Base-by-base conservation (phyloP, 2,888 invertebrate genomes). In the Callinectes sapidus region DNA sequence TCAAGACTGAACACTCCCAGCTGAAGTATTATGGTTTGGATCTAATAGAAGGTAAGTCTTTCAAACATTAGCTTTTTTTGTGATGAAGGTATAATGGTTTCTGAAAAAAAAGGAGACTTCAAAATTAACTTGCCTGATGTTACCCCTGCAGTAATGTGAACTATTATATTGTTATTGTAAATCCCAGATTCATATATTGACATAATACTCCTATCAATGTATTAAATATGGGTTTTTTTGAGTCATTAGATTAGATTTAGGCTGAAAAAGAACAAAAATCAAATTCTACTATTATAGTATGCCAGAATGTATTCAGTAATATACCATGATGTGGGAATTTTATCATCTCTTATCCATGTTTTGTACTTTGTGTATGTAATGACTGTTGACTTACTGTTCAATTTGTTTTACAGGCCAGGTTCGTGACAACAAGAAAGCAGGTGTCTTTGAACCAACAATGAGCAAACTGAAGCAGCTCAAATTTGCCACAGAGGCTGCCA, bases 401-500 rank as follows among this genome's bases (percentile, higher is more conserved):
- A n/a, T 89, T 54, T 77, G 16, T n/a, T 28, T 55, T 55, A 13
- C 90, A 94, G 94, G 94, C 71, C 87, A 81, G 0, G 98, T 99
- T 0, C 97, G 98, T 89, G 99, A 99, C 96, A 99, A 99, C 96
- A 97, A 98, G 95, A 98, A 98, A 94, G 98, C 98, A 1, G 99
- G 99, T 23, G 99, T 99, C 1, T 96, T 99, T 35, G 99, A 99
- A 96, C 99, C 99, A 0, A 98, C 99, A 23, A 97, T 99, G 95
- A 99, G 99, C 32, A 99, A 99, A 96, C 97, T 99, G 94, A 99
- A 99, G 95, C 98, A 99, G 5, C 96, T 99, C 66, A 99, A 99
- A 96, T 99, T 99, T 96, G 99, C 99, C 77, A 99, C 99, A 0
- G 99, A 99, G 96, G 99, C 99, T 6, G 99, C 99, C 81, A 99